phyloP scores from a whole-genome alignment of 2,113 vertebrate genomes.

The Epinephelus lanceolatus region DNA sequence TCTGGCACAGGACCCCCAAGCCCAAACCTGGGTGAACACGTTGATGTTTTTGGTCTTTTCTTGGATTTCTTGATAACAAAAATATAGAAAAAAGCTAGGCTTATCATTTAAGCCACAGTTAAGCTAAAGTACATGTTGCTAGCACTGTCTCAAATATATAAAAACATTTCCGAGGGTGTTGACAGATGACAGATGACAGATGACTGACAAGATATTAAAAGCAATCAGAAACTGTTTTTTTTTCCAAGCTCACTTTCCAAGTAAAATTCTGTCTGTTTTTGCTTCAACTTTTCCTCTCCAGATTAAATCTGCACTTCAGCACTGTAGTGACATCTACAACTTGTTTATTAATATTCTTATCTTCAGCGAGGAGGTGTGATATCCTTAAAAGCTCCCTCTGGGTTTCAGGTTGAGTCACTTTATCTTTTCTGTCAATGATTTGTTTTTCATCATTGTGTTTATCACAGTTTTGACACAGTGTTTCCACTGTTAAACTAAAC shows the following conservation, averaged over 20 bases:
- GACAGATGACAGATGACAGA: not conserved
- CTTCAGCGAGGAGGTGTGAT: not conserved
- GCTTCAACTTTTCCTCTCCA: not conserved
- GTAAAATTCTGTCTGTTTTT: no score
- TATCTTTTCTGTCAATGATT: not conserved
- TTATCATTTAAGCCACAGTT: no score
- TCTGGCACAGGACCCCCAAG: no score
- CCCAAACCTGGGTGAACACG: no score
- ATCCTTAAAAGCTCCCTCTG: not conserved
- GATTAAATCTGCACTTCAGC: not conserved
- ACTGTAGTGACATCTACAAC: not conserved
- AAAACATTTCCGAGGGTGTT: not conserved
- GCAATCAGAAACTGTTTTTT: not conserved
- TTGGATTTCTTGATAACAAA: not conserved
- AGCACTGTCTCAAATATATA: not conserved
- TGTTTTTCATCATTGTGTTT: not conserved
- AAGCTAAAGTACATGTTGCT: not conserved
- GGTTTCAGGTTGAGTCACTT: slow-evolving; percentile 17
- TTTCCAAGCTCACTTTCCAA: not conserved
- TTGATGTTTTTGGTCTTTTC: no score
- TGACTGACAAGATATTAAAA: not conserved
- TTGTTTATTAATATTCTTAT: not conserved
- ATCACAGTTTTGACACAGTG: slow-evolving; percentile 1
- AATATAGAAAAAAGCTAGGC: not conserved
- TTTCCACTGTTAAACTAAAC: not conserved